Base-by-base conservation (phyloP, 2,888 invertebrate species). In the Cosmopolites sordidus region DNA sequence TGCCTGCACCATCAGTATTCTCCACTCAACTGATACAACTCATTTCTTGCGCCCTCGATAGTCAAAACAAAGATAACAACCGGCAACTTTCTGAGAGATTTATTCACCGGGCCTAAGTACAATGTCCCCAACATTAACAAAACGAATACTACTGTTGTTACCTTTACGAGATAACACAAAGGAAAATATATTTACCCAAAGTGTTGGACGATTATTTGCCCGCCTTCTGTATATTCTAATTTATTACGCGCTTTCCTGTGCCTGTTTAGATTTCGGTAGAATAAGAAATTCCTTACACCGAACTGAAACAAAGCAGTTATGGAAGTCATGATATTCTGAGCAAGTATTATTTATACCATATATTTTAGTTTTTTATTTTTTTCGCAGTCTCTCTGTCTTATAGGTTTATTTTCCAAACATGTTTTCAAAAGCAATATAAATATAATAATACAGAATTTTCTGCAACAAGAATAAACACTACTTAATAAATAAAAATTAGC, bases 201-300 rank as follows among this genome's bases (percentile, higher is more conserved):
- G 40, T 30, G 6, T 48, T 22, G 39, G 16, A 9, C 38, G 15
- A 17, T 46, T 48, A 48, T 48, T 48, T 41, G 18, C 39, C n/a
- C 41, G 29, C 17, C 30, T 41, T 30, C 15, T 16, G 16, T 48
- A 41, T 48, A 41, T 48, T 48, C 41, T 48, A 48, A 48, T 48
- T 48, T 48, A 48, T 48, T 48, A 48, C 41, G 30, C 40, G 41
- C 48, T 29, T 51, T 56, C 51, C 62, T 58, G 40, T 40, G 2
- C n/a, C 33, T 12, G n/a, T 33, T 33, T 12, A 12, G 33, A 33
- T 33, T 33, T n/a, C n/a, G 8, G 12, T 12, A 3, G 33, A 33
- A 33, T 33, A 33, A 33, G 33, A 33, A 33, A 33, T 33, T 33
- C 12, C 33, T 22, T 22, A 22, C 22, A 22, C 22, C 4, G 22